phyloP scores from a whole-genome alignment of 1,140 invertebrate species.

The Cotesia glomerata region DNA sequence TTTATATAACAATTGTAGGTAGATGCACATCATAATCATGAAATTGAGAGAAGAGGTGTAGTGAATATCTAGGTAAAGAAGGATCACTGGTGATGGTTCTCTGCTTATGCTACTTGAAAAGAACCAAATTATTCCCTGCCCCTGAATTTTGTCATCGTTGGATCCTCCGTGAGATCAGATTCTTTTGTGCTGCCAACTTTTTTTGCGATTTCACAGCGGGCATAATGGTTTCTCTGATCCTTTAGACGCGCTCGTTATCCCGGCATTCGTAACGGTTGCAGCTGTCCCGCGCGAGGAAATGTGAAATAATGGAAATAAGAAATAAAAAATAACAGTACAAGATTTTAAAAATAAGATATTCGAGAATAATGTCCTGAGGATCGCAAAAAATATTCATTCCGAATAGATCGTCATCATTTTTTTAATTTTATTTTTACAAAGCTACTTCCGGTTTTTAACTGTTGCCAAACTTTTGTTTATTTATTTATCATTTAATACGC shows the following conservation, averaged over 20 bases:
- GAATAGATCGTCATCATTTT: neutral
- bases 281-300: slow-evolving; percentile 48
- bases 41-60: neutral
- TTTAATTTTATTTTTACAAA: neutral
- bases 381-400: neutral
- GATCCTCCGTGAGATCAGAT: slow-evolving; percentile 56
- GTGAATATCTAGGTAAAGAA: slow-evolving; percentile 14
- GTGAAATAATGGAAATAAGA: slow-evolving; percentile 38
- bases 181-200: slow-evolving; percentile 54
- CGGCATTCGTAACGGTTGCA: slow-evolving; percentile 58
- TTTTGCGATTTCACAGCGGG: slow-evolving; percentile 57
- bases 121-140: slow-evolving; percentile 39
- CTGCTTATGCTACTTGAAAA: slow-evolving; percentile 26
- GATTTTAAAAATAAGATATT: neutral
- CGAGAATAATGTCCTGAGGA: neutral
- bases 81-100: slow-evolving; percentile 12
- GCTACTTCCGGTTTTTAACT: neutral
- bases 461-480: neutral
- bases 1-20: neutral
- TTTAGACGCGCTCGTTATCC: slow-evolving; percentile 61
- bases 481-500: neutral
- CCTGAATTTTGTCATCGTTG: slow-evolving; percentile 58
- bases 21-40: neutral
- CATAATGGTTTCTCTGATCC: slow-evolving; percentile 58
- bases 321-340: slow-evolving; percentile 10